phyloP scores from a whole-genome alignment of 1,140 invertebrate species.

The Zaprionus africanus region DNA sequence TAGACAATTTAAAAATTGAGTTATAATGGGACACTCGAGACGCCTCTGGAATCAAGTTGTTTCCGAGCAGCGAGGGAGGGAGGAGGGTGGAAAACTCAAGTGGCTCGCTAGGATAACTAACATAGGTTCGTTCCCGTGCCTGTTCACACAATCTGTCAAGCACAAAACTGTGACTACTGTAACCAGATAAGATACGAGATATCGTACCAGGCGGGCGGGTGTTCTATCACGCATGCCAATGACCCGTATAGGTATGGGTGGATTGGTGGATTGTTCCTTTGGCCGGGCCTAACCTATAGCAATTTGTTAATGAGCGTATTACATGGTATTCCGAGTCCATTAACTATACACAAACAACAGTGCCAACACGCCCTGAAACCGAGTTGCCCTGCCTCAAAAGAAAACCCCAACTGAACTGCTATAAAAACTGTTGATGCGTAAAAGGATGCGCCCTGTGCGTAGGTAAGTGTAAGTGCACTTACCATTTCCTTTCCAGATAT shows the following conservation, averaged over 20 bases:
- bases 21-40: slow-evolving; percentile 63
- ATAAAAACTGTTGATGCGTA: slow-evolving; percentile 77
- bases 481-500: slow-evolving; percentile 61
- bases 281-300: slow-evolving; percentile 32
- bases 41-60: slow-evolving; percentile 15
- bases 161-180: slow-evolving; percentile 7
- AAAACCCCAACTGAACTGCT: slow-evolving; percentile 39
- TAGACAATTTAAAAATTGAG: slow-evolving; percentile 77
- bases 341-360: neutral
- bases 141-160: slow-evolving; percentile 20
- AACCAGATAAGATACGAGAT: slow-evolving; percentile 25
- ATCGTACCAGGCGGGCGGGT: neutral
- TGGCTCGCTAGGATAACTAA: slow-evolving; percentile 19
- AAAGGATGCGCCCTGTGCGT: slow-evolving; percentile 61
- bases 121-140: neutral
- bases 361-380: slow-evolving; percentile 45
- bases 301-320: slow-evolving; percentile 76
- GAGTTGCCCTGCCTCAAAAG: slow-evolving; percentile 25
- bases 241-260: neutral
- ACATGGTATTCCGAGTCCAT: slow-evolving; percentile 56
- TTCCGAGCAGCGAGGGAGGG: neutral
- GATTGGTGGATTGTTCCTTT: neutral
- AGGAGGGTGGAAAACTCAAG: slow-evolving; percentile 49
- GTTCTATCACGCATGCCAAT: neutral
- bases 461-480: slow-evolving; percentile 51